Evolutionary conservation across 2,797 vertebrate species (phyloP), one percentile per base, ranked within the genome.

Genomic region (Meriones psammophilus): DNA sequence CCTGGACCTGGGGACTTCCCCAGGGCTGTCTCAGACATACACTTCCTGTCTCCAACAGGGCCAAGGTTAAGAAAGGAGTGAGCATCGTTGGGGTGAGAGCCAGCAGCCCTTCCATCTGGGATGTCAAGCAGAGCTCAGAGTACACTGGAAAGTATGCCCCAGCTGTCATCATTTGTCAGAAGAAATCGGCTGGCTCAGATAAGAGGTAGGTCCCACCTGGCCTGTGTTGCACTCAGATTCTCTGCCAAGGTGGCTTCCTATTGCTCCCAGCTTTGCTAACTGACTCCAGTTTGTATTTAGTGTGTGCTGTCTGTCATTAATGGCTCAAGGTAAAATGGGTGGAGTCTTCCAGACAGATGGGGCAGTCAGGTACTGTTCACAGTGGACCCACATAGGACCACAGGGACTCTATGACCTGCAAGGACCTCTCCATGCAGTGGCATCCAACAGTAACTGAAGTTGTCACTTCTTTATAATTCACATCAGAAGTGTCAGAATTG

Each of bases 21-120:
- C 33, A 33, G 81, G 7, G 28, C 76, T 3, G 0, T 66, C 94
- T 95, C 88, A 94, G 76, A 79, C 50, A 3, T 83, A 6, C 88
- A 0, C 92, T 46, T 88, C 9, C 83, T 96, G 95, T 97, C 86
- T 87, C 89, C 94, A 17, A 73, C 97, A 99, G 99, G 98, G 99
- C 99, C 0, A 99, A 99, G 93, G 99, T 99, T 97, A 99, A 99
- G 98, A 99, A 98, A 97, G 99, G 99, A 0, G 98, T 99, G 98
- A 99, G 98, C 92, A 98, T 99, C 97, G 96, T 98, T 26, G 98
- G 98, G 0, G 98, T 99, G 0, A 98, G 99, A 95, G 98, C 99
- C 97, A 99, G 99, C 98, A 99, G 98, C 98, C 98, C 99, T 0
- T 94, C 98, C 71, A 39, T 98, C 14, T 99, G 99, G 99, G 99